Evolutionary conservation across 2,113 vertebrate species (phyloP).

Genomic region (Hylia prasina): DNA sequence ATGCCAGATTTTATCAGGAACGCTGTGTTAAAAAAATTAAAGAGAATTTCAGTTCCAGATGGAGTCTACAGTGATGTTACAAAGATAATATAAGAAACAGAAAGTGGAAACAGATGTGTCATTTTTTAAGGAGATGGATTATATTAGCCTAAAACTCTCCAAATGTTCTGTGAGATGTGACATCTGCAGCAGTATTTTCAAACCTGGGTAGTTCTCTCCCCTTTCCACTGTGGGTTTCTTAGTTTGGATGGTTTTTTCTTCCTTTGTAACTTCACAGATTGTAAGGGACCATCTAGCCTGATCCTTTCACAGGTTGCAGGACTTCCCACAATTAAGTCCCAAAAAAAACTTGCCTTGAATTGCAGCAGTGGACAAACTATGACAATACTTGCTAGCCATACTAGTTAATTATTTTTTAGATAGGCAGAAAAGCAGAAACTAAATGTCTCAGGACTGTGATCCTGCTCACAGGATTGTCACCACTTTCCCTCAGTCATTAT

Average conservation of each 20-base stretch:
- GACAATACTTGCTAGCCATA: not conserved
- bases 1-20: conserved; percentile 57
- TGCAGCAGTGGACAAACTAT: not conserved
- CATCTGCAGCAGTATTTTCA: conserved; percentile 40
- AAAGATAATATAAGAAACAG: conserved; percentile 51
- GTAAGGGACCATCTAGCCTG: not conserved
- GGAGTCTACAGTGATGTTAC: conserved; percentile 48
- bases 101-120: conserved; percentile 60
- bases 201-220: not conserved
- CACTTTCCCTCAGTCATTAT: not conserved
- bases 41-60: conserved; percentile 53
- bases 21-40: conserved; percentile 4
- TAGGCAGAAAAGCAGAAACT: not conserved
- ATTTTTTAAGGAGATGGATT: conserved; percentile 47
- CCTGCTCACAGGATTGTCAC: not conserved
- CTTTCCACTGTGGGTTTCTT: not conserved
- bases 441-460: not conserved
- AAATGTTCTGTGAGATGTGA: conserved; percentile 36
- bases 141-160: conserved; percentile 37
- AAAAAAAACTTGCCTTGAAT: not conserved
- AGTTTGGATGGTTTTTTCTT: not conserved
- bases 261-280: not conserved
- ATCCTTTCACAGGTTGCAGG: not conserved
- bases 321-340: not conserved
- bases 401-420: not conserved